These are phyloP conservation scores for Aptenodytes patagonicus DNA, from an alignment of 2,113 vertebrate species.

Conservation along the genomic window DNA sequence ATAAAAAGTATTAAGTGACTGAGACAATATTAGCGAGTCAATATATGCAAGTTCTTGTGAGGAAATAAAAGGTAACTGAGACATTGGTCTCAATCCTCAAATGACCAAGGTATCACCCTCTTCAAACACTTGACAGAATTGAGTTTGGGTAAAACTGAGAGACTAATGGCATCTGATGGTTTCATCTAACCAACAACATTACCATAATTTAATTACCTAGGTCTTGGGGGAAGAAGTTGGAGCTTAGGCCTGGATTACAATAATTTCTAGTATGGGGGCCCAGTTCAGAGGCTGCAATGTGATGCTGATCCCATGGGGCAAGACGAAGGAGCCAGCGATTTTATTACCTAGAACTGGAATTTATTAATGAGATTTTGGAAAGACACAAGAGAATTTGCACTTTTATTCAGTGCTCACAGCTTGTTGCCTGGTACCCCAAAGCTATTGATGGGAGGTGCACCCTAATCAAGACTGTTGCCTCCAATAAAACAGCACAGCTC, in stretches of 20 bases:
- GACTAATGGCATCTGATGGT: not conserved
- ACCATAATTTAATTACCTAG: not conserved
- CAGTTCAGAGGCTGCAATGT: not conserved
- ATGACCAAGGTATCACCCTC: not conserved
- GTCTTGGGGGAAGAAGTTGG: not conserved
- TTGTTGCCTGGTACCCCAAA: not conserved
- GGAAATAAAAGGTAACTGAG: not conserved
- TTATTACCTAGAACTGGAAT: not conserved
- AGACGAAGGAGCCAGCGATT: not conserved
- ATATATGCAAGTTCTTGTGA: not conserved
- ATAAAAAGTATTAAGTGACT: not conserved
- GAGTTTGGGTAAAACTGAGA: not conserved
- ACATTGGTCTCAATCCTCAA: not conserved
- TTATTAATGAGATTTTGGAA: not conserved
- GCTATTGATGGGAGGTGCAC: not conserved
- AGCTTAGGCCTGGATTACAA: not conserved
- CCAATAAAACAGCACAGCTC: not conserved
- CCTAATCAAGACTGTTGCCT: not conserved
- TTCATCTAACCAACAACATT: not conserved
- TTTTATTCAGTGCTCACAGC: not conserved
- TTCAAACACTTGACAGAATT: not conserved
- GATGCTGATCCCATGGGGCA: not conserved
- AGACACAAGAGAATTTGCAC: not conserved
- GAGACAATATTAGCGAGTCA: not conserved
- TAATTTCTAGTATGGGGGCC: not conserved